Percentiles rank a stretch among this genome's conserved stretches.
phyloP scores from a whole-genome alignment of 2,888 invertebrate species.

The Nomada hirtipes region DNA sequence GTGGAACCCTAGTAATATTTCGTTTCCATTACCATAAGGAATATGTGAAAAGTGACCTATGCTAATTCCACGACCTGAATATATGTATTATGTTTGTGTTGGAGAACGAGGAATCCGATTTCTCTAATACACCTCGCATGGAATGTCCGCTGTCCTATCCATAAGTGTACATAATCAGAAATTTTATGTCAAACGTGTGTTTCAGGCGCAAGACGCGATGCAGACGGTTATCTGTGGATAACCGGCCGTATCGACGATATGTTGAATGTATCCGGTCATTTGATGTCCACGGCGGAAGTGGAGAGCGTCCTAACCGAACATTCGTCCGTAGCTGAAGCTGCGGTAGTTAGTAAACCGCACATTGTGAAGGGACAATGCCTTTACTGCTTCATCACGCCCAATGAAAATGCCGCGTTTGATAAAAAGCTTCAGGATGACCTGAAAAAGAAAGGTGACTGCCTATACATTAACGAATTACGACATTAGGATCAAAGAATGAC shows the following conservation, averaged over 20 bases:
- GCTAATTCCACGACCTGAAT: too few species aligned
- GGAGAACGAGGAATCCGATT: not conserved
- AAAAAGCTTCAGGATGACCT: conserved; percentile 89
- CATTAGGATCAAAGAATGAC: too few species aligned
- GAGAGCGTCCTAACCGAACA: conserved; percentile 93
- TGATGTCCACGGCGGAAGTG: conserved; percentile 98
- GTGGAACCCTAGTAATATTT: not conserved
- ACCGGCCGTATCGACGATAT: conserved; percentile 99
- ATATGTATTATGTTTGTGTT: not conserved
- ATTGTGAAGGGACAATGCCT: conserved; percentile 98
- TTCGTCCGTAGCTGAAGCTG: conserved; percentile 94
- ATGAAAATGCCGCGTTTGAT: conserved; percentile 90
- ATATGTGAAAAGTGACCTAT: too few species aligned
- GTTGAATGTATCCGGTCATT: conserved; percentile 99
- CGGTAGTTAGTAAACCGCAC: conserved; percentile 98
- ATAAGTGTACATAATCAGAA: too few species aligned
- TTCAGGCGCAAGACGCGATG: conserved; percentile 94
- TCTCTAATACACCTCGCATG: not conserved
- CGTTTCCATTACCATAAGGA: too few species aligned
- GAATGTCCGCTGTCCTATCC: not conserved
- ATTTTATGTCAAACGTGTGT: not conserved
- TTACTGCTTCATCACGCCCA: conserved; percentile 98
- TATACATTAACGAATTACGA: not conserved
- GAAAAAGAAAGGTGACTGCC: conserved; percentile 86
- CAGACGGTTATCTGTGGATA: conserved; percentile 98